Evolutionary conservation across 2,797 vertebrate species (phyloP).

Genomic region (Loris lydekkerianus): DNA sequence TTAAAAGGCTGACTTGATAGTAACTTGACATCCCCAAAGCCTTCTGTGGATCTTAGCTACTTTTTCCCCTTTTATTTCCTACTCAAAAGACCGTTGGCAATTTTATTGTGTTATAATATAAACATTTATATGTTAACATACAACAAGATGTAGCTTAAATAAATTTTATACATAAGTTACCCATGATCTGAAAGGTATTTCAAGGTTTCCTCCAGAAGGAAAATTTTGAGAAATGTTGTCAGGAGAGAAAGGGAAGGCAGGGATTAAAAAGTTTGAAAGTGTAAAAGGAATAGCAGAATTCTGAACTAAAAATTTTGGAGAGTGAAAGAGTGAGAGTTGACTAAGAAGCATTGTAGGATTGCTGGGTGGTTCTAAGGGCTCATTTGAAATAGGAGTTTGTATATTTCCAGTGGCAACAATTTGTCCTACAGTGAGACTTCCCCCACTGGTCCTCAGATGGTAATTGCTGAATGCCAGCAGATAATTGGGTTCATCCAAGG

Average conservation of each 20-base stretch:
- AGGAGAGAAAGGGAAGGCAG: neutral
- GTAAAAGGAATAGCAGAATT: neutral
- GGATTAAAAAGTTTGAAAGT: neutral
- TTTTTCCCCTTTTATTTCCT: neutral
- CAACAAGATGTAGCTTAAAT: neutral
- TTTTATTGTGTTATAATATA: neutral
- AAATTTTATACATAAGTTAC: neutral
- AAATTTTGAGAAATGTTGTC: neutral
- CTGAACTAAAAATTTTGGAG: neutral
- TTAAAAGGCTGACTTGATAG: constrained; percentile 28
- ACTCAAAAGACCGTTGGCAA: neutral
- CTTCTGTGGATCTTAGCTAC: neutral
- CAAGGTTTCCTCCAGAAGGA: neutral
- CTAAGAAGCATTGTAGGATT: neutral
- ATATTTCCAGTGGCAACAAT: neutral
- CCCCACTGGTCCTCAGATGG: neutral
- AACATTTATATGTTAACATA: neutral
- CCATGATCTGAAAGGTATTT: neutral
- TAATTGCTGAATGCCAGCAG: neutral
- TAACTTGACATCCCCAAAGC: neutral
- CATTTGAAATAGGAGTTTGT: neutral
- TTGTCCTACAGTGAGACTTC: neutral
- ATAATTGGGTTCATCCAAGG: neutral
- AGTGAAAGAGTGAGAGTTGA: neutral
- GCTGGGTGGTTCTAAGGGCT: neutral